These are phyloP conservation scores for Rhizoglyphus robini DNA, from an alignment of 1,140 invertebrate genomes.

Conservation along the genomic window DNA sequence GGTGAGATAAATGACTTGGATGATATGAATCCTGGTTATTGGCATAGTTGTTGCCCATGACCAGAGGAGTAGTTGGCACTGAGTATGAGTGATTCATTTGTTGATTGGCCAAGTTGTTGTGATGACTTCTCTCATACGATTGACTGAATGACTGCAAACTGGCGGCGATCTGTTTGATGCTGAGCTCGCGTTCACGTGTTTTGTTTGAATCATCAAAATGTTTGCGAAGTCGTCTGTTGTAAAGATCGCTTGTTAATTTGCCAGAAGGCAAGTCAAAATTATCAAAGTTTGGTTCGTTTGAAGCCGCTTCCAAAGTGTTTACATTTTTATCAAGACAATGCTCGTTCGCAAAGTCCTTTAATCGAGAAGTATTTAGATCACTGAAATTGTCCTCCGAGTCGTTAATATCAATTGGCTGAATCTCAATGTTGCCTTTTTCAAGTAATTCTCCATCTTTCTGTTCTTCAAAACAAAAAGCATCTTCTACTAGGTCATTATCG, in stretches of 20 bases:
- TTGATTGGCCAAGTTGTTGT: background rate
- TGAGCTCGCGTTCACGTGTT: background rate
- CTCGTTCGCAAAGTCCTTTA: background rate
- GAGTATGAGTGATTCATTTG: background rate
- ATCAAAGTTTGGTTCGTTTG: background rate
- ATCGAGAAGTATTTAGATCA: too few species aligned
- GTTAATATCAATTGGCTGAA: too few species aligned
- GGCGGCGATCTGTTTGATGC: constrained; percentile 7
- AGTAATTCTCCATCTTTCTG: too few species aligned
- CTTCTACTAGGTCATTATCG: too few species aligned
- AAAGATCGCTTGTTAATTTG: background rate
- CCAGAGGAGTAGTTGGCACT: background rate
- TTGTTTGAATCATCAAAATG: constrained; percentile 1
- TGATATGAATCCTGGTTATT: background rate
- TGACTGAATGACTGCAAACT: constrained; percentile 12
- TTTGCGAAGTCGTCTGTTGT: background rate
- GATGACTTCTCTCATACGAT: constrained; percentile 4
- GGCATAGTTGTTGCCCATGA: background rate
- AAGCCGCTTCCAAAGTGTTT: background rate
- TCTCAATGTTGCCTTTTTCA: too few species aligned
- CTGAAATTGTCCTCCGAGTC: background rate
- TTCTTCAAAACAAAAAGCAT: background rate
- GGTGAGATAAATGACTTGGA: background rate
- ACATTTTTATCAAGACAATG: background rate
- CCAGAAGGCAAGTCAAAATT: background rate